Conservation (phyloP, 1,140 invertebrate species). For the Lanistes nyassanus region DNA sequence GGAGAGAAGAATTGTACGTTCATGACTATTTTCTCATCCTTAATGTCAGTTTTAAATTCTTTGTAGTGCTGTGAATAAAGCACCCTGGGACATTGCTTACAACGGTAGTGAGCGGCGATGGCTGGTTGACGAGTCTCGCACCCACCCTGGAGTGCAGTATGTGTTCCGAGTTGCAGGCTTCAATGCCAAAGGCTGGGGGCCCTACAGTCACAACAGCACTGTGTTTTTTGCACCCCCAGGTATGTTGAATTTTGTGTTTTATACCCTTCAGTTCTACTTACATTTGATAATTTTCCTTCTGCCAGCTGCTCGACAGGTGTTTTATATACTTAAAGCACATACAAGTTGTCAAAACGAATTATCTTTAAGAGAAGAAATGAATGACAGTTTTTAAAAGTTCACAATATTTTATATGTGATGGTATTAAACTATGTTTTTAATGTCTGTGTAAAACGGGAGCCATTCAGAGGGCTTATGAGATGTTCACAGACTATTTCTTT, state of each 20-base stretch:
- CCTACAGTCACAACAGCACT: slow-evolving; percentile 72
- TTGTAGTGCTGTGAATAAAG: slow-evolving; percentile 36
- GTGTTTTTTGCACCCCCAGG: slow-evolving; percentile 38
- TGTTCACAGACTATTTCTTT: not conserved
- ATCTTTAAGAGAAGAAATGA: no score
- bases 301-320: no score
- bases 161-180: slow-evolving; percentile 81
- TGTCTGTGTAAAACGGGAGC: not conserved
- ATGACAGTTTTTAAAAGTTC: no score
- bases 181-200: slow-evolving; percentile 81
- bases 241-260: slow-evolving; percentile 13
- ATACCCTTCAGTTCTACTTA: no score
- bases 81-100: slow-evolving; percentile 77
- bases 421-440: not conserved
- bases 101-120: slow-evolving; percentile 87
- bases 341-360: no score
- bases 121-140: slow-evolving; percentile 73
- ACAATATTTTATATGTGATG: not conserved
- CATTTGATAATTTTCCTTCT: no score
- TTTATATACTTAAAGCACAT: no score
- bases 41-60: no score
- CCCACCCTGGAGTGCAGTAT: slow-evolving; percentile 72
- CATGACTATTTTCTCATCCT: no score
- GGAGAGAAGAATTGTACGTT: no score
- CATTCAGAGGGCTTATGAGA: not conserved